Percentiles rank a stretch among this genome's conserved stretches.
Conservation (phyloP, 2,797 vertebrate genomes). For the Enteromius treurensis region DNA sequence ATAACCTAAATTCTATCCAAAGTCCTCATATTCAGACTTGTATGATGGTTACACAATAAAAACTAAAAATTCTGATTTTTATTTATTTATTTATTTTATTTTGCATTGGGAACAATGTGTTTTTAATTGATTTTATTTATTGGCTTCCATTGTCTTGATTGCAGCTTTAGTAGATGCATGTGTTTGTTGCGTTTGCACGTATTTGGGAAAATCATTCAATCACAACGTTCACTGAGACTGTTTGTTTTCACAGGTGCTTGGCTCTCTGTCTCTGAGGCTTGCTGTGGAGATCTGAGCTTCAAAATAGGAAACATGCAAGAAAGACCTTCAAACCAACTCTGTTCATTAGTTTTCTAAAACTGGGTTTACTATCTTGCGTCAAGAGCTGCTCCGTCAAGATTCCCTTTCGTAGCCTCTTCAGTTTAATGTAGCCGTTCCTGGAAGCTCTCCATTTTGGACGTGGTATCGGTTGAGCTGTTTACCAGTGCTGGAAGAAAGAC, state of each 20-base stretch:
- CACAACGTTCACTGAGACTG: neutral
- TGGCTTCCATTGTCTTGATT: neutral
- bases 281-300: constrained; percentile 26
- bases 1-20: neutral
- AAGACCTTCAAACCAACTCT: constrained; percentile 8
- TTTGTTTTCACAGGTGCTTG: constrained; percentile 53
- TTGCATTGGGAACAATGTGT: neutral
- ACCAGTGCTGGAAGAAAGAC: constrained; percentile 32
- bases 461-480: constrained; percentile 41
- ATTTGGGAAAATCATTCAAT: neutral
- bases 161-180: neutral
- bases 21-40: neutral
- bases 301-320: constrained; percentile 10
- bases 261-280: constrained; percentile 1
- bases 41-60: neutral
- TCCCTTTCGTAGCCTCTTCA: constrained; percentile 9
- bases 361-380: constrained; percentile 18
- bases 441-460: constrained; percentile 34
- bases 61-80: too few relatives aligned
- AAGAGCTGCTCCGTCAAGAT: constrained; percentile 1
- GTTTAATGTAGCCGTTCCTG: constrained; percentile 29
- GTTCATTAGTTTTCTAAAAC: constrained; percentile 20
- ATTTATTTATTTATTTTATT: neutral
- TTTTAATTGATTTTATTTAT: neutral
- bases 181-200: neutral